phyloP scores from a whole-genome alignment of 2,888 invertebrate species.

The Crematogaster levior region DNA sequence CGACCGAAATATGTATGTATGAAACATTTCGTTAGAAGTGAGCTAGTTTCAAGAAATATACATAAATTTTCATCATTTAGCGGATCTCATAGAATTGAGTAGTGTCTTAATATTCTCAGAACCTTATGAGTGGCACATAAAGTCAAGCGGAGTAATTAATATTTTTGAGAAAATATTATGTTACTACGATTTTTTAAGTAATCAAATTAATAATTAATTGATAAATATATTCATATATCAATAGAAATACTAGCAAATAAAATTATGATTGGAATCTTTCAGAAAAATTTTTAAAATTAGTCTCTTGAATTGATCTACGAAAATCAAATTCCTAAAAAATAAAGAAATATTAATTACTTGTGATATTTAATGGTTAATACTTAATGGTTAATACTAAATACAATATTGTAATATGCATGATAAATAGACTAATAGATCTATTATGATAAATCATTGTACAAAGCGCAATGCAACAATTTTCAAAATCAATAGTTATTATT shows the following conservation, averaged over 20 bases:
- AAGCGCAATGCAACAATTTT: neutral
- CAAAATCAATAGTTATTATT: conserved; percentile 11
- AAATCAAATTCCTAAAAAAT: neutral
- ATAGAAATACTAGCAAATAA: neutral
- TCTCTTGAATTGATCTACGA: neutral
- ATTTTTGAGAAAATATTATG: neutral
- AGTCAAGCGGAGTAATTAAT: neutral
- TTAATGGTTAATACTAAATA: too few relatives aligned
- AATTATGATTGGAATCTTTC: neutral
- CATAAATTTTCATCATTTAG: conserved; percentile 6
- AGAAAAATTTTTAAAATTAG: neutral
- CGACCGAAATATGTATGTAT: conserved; percentile 48
- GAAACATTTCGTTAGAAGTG: conserved; percentile 11
- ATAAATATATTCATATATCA: neutral
- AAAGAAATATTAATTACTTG: conserved; percentile 6
- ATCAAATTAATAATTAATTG: neutral
- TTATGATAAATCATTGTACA: neutral
- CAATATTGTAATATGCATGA: neutral
- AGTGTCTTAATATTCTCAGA: neutral
- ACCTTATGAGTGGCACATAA: neutral
- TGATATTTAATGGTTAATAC: neutral
- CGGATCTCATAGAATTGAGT: neutral
- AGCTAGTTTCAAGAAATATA: neutral
- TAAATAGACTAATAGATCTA: neutral
- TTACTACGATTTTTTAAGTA: neutral